A percentile compares a stretch with the other conserved stretches of the same genome.
Evolutionary conservation across 2,797 vertebrate genomes (phyloP).

Genomic region (Cryptoprocta ferox): DNA sequence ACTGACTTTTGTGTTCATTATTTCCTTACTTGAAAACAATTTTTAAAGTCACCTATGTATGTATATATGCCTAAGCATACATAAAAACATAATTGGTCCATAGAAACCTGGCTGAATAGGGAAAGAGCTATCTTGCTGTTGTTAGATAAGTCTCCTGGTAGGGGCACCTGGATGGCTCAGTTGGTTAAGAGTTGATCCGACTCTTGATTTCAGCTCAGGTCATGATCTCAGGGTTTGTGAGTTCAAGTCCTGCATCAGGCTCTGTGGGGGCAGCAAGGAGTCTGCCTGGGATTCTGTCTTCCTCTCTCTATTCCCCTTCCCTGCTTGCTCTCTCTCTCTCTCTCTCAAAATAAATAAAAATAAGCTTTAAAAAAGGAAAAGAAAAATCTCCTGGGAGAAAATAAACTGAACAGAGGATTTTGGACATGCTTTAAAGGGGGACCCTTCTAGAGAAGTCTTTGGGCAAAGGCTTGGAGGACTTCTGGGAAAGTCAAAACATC

Average conservation of each 20-base stretch:
- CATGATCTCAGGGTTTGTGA: no score
- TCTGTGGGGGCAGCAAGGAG: no score
- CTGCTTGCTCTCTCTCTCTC: no score
- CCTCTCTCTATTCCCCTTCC: no score
- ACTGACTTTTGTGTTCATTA: conserved; percentile 19
- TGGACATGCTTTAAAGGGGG: background rate
- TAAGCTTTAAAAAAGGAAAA: no score
- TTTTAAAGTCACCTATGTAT: conserved; percentile 11
- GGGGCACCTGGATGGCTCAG: background rate
- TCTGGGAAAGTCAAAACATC: background rate
- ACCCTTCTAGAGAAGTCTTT: background rate
- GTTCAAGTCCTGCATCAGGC: no score
- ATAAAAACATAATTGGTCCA: background rate
- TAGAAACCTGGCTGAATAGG: background rate
- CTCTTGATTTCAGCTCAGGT: no score
- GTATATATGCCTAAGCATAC: background rate
- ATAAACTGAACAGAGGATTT: background rate
- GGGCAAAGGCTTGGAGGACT: background rate
- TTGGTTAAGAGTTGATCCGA: no score
- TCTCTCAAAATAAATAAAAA: no score
- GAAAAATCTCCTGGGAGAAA: background rate
- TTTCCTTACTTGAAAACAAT: background rate
- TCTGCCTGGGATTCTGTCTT: no score
- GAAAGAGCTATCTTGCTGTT: background rate
- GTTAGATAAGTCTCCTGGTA: background rate